Base-by-base conservation (phyloP, 2,888 invertebrate species). In the Chloroclystis v-ata region DNA sequence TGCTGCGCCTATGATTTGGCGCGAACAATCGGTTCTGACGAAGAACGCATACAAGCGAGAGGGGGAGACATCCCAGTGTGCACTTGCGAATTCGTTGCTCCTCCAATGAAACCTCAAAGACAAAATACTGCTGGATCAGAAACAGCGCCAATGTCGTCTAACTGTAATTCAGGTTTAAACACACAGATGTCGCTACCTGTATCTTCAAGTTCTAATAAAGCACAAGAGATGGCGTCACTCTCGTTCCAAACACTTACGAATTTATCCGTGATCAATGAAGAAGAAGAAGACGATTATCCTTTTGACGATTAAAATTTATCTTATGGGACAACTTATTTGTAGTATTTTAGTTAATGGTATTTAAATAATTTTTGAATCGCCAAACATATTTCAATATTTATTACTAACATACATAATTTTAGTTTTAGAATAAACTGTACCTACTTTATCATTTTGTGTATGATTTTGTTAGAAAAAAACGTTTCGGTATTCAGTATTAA, bases 261-360 rank as follows among this genome's bases (percentile, higher is more conserved):
- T 8, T 57, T 84, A 10, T 59, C 72, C 6, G 66, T 62, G 1
- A 84, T 85, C 24, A 59, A 43, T 37, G 83, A 83, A 58, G 79
- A 77, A 47, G 79, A 77, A 47, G 71, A 76, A 51, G 60, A 62
- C 26, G 76, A 75, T 30, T 82, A 82, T 54, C 81, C 81, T 1
- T 73, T 80, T 47, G 66, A 54, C 6, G 9, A 44, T 12, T 54
- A 43, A 47, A 14, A 9, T 40, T 8, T 20, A 4, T 4, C 20
- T 20, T 4, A 20, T 20, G 20, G 20, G n/a, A n/a, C 14, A 33
- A 14, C n/a, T 33, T 2, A 33, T 33, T 30, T 9, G 16, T 5
- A 16, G 16, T 10, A 20, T 4, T 20, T 20, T 5, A 4, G 20
- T 20, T 20, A n/a, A n/a, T n/a, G n/a, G n/a, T n/a, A n/a, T n/a